These are phyloP conservation scores for Pedionomus torquatus DNA, from an alignment of 2,113 vertebrate species.

Conservation along the genomic window DNA sequence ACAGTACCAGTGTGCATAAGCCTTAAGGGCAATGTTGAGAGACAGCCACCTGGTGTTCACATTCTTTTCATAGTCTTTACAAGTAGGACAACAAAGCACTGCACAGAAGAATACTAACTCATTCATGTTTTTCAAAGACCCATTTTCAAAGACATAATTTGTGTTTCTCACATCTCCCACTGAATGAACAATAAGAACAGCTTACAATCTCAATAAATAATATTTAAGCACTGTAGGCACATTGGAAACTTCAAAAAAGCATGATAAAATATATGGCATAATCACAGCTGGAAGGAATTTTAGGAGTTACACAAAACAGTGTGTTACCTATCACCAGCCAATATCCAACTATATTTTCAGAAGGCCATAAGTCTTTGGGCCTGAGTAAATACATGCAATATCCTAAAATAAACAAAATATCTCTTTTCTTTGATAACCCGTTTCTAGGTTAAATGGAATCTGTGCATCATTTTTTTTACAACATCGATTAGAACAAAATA, in stretches of 20 bases:
- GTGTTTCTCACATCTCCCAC: neutral
- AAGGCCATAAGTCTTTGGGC: neutral
- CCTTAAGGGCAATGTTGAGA: neutral
- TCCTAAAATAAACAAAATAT: neutral
- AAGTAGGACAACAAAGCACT: constrained; percentile 14
- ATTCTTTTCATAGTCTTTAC: neutral
- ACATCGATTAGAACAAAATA: neutral
- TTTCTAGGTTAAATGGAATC: neutral
- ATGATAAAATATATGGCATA: neutral
- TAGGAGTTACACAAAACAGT: neutral
- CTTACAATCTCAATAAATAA: neutral
- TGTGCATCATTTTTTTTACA: neutral
- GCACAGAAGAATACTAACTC: neutral
- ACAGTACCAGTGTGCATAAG: neutral
- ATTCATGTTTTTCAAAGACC: constrained; percentile 18
- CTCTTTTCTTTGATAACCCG: neutral
- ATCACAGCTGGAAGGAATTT: neutral
- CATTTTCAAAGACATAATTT: constrained; percentile 17
- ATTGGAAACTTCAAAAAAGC: neutral
- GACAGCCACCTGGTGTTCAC: neutral
- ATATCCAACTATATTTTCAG: neutral
- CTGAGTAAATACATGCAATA: neutral
- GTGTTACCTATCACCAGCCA: neutral
- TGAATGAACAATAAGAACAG: neutral
- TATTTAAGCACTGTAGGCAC: neutral